phyloP scores from a whole-genome alignment of 2,113 vertebrate species.

The Leucopsar rothschildi region DNA sequence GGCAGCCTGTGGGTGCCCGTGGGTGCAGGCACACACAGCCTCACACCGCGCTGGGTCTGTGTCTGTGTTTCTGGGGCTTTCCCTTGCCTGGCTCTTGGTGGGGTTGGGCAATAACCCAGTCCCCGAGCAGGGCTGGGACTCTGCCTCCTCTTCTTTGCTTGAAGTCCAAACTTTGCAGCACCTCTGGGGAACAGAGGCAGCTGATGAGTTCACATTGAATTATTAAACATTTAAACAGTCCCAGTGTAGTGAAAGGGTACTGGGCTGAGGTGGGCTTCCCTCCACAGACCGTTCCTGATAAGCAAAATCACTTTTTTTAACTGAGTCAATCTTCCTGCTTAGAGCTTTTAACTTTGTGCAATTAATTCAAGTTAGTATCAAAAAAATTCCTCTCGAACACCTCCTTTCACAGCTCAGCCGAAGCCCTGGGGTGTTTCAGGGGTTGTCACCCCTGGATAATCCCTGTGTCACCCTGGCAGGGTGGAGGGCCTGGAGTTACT shows the following conservation, averaged over 20 bases:
- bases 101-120: background rate
- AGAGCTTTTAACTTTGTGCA: background rate
- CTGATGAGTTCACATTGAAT: background rate
- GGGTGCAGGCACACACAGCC: background rate
- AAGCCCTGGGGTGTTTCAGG: background rate
- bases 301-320: background rate
- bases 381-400: background rate
- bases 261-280: background rate
- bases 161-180: background rate
- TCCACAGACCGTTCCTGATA: background rate
- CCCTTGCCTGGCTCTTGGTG: background rate
- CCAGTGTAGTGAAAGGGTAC: background rate
- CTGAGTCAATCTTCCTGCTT: background rate
- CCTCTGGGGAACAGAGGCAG: background rate
- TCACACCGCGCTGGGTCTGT: background rate
- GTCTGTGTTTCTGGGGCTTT: background rate
- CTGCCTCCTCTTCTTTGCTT: background rate
- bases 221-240: background rate
- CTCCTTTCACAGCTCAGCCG: accelerated
- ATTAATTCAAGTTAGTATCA: background rate
- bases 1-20: background rate
- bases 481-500: accelerated
- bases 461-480: accelerated
- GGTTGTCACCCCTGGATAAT: accelerated
- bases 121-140: background rate